Percentiles rank a stretch among this genome's conserved stretches.
These are phyloP conservation scores for Parascotia fuliginaria DNA, from an alignment of 2,888 invertebrate genomes.

Conservation along the genomic window DNA sequence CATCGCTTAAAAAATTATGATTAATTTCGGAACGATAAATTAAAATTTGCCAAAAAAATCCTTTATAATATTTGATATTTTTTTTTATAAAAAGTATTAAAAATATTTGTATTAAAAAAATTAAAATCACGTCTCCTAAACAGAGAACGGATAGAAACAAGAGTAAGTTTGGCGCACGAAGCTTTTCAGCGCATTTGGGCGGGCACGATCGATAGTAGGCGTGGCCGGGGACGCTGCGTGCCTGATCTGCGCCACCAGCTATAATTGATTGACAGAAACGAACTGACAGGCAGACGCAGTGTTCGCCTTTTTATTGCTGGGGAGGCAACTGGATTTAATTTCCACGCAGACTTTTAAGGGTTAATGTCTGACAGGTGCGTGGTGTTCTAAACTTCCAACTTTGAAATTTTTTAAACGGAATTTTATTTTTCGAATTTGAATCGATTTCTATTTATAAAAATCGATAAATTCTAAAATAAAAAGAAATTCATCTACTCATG, in stretches of 20 bases:
- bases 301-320: conserved; percentile 69
- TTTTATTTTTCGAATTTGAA: too few relatives aligned
- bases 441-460: too few relatives aligned
- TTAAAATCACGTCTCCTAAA: conserved; percentile 28
- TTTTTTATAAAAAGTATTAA: too few relatives aligned
- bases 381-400: not conserved
- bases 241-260: conserved; percentile 65
- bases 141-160: conserved; percentile 8
- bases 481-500: too few relatives aligned
- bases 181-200: conserved; percentile 72
- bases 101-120: not conserved
- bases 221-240: conserved; percentile 74
- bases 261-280: conserved; percentile 83
- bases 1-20: too few relatives aligned
- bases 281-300: conserved; percentile 72
- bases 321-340: conserved; percentile 58
- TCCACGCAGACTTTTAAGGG: conserved; percentile 35
- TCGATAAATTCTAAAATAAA: too few relatives aligned
- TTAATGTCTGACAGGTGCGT: conserved; percentile 24
- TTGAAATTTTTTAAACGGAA: not conserved
- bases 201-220: conserved; percentile 76
- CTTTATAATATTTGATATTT: too few relatives aligned
- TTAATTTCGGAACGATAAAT: too few relatives aligned
- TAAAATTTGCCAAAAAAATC: too few relatives aligned
- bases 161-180: conserved; percentile 33